phyloP scores from a whole-genome alignment of 2,888 invertebrate genomes.

The Drosophila melanosoma region DNA sequence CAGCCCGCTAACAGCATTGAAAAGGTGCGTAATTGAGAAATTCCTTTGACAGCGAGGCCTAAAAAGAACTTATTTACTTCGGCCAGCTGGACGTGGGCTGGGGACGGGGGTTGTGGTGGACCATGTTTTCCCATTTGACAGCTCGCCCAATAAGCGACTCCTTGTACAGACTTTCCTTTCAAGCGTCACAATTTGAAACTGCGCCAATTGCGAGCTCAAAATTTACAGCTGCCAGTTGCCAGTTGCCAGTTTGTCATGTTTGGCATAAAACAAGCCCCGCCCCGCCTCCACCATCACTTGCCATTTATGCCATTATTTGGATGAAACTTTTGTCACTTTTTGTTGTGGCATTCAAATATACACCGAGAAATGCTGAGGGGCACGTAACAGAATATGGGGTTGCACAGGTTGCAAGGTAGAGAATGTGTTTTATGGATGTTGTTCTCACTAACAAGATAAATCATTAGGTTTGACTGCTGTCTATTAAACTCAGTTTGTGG shows the following conservation, averaged over 20 bases:
- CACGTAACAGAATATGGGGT: neutral
- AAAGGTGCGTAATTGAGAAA: constrained; percentile 63
- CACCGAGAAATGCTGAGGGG: neutral
- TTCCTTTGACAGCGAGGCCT: constrained; percentile 32
- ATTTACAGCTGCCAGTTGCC: constrained; percentile 7
- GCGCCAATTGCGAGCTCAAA: constrained; percentile 7
- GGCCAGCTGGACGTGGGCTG: neutral
- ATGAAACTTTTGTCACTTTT: constrained; percentile 49
- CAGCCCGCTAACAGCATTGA: constrained; percentile 42
- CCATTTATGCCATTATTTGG: neutral
- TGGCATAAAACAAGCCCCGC: constrained; percentile 41
- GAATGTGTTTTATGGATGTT: neutral
- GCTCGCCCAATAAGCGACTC: constrained; percentile 34
- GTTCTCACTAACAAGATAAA: constrained; percentile 64
- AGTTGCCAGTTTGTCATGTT: constrained; percentile 57
- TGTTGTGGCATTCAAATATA: constrained; percentile 49
- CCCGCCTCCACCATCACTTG: neutral
- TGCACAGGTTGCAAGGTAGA: neutral
- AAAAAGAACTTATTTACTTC: constrained; percentile 32
- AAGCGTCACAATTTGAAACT: constrained; percentile 46
- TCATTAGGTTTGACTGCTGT: constrained; percentile 61
- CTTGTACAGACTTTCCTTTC: constrained; percentile 28
- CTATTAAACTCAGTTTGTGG: constrained; percentile 47
- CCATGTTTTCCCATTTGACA: constrained; percentile 7
- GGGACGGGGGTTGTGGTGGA: neutral